Base-by-base conservation (phyloP, 2,113 vertebrate genomes). In the Syngnathus typhle region DNA sequence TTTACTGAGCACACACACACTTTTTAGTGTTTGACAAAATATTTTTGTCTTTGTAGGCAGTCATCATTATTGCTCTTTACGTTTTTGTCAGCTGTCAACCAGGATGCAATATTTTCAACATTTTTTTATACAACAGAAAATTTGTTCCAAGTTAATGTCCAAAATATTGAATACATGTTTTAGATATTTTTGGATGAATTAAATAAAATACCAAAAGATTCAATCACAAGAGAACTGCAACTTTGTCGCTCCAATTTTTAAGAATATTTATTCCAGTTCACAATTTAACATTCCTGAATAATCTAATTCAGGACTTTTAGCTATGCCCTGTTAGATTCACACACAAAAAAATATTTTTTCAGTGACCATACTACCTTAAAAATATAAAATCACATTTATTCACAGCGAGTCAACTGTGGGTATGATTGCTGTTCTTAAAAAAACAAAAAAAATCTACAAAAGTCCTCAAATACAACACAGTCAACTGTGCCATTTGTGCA, bases 1-100 rank as follows among this genome's bases (percentile, higher is more conserved):
- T 97, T 62, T 94, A 93, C 77, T 92, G 74, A 90, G 65, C 15
- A 11, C 7, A 49, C 1, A 39, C 11, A 39, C 10, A 12, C 18
- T 18, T 37, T 19, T 59, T 16, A 7, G 32, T 36, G 6, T 60
- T 60, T 60, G 59, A 19, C 36, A 60, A 60, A 60, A 60, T 59
- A 6, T n/a, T 60, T 60, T 60, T 19, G 16, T 10, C 8, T 11
- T 60, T 11, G 32, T n/a, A 5, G 58, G 16, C 36, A 36, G 58
- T 36, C 7, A 59, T 54, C 36, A 54, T n/a, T 62, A 46, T 13
- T 77, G 39, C 8, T 51, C 7, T 64, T 67, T 46, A 21, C 37
- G 65, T 70, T 39, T 41, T 16, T 43, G 13, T 41, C 18, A 13
- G 11, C 52, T 46, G 1, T 56, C 60, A 32, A 44, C 21, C 23